These are phyloP conservation scores for Microchirus variegatus DNA, from an alignment of 2,797 vertebrate species.

Conservation along the genomic window DNA sequence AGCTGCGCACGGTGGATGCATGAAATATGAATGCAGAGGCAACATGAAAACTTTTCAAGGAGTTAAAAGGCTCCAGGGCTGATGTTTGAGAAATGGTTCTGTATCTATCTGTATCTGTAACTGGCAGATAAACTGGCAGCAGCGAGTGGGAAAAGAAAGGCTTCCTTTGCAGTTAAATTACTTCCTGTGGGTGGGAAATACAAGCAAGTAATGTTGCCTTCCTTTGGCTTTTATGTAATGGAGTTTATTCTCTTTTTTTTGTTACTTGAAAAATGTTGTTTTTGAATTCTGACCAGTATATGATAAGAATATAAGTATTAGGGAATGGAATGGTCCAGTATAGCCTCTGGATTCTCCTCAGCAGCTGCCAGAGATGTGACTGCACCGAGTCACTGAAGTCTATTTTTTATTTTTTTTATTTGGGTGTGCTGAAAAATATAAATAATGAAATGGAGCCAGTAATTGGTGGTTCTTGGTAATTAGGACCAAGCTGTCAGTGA, in stretches of 20 bases:
- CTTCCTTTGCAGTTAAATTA: slow-evolving; percentile 68
- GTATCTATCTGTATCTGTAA: neutral
- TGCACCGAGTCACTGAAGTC: slow-evolving; percentile 69
- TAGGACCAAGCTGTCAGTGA: slow-evolving; percentile 82
- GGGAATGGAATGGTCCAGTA: slow-evolving; percentile 62
- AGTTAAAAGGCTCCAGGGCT: slow-evolving; percentile 35
- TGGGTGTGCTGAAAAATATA: slow-evolving; percentile 75
- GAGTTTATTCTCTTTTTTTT: slow-evolving; percentile 29
- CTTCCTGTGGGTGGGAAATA: slow-evolving; percentile 65
- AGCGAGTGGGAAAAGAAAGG: slow-evolving; percentile 43
- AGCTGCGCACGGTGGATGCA: neutral
- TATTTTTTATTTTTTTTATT: slow-evolving; percentile 63
- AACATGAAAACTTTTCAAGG: slow-evolving; percentile 32
- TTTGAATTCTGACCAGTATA: slow-evolving; percentile 38
- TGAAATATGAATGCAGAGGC: slow-evolving; percentile 44
- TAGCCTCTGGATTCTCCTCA: slow-evolving; percentile 50
- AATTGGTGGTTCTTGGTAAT: slow-evolving; percentile 85
- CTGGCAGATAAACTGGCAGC: slow-evolving; percentile 44
- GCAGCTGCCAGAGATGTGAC: slow-evolving; percentile 63
- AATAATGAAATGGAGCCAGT: slow-evolving; percentile 82
- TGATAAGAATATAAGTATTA: slow-evolving; percentile 14
- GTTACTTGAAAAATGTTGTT: slow-evolving; percentile 17
- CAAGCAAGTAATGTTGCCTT: slow-evolving; percentile 55
- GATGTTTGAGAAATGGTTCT: slow-evolving; percentile 36
- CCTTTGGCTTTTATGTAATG: slow-evolving; percentile 31